Evolutionary conservation across 2,888 invertebrate genomes (phyloP).

Genomic region (Tinea pellionella): DNA sequence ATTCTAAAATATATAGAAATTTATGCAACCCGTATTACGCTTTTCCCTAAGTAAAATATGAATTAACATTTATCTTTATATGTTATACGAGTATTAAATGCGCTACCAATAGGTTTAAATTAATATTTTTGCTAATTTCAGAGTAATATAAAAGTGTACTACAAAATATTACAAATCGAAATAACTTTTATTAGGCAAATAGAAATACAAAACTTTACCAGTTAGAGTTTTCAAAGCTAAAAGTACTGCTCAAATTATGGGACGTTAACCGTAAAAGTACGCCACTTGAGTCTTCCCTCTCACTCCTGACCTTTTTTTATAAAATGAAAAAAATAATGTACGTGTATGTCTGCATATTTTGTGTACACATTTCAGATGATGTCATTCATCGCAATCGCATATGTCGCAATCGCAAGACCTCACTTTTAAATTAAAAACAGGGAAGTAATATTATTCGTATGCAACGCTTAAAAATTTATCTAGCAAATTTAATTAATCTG

Average conservation of each 20-base stretch:
- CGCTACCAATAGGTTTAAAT: too few relatives aligned
- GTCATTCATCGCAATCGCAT: background rate
- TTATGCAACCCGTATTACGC: too few relatives aligned
- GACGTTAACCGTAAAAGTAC: slow-evolving; percentile 2
- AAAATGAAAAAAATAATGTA: slow-evolving; percentile 4
- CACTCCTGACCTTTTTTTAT: background rate
- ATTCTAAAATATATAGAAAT: too few relatives aligned
- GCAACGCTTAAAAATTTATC: background rate
- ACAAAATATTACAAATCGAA: background rate
- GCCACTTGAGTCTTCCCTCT: slow-evolving; percentile 3
- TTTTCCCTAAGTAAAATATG: too few relatives aligned
- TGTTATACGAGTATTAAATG: too few relatives aligned
- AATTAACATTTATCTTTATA: too few relatives aligned
- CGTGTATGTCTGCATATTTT: slow-evolving; percentile 1
- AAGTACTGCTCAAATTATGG: slow-evolving; percentile 7
- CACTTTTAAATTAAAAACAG: background rate
- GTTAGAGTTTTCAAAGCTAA: background rate
- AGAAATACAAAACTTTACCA: too few relatives aligned
- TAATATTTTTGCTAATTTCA: too few relatives aligned
- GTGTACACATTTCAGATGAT: slow-evolving; percentile 5
- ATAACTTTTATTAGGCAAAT: background rate
- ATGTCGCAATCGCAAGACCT: background rate
- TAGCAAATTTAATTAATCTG: background rate
- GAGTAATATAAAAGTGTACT: too few relatives aligned
- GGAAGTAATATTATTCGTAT: background rate